These are phyloP conservation scores for Sphaeramia orbicularis DNA, from an alignment of 2,797 vertebrate species.

Conservation along the genomic window DNA sequence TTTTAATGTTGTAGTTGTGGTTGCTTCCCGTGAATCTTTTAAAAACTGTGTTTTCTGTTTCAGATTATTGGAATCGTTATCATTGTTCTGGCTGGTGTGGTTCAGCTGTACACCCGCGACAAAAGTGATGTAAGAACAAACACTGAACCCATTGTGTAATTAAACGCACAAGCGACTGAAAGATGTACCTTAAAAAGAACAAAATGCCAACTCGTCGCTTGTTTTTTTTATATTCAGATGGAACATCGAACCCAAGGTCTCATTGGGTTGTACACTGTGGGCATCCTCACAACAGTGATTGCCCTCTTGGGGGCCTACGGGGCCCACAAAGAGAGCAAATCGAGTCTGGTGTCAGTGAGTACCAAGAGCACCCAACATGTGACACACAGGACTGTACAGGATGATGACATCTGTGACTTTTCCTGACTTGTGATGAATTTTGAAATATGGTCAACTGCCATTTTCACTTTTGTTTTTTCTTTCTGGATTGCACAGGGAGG, in stretches of 20 bases:
- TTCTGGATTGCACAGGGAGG: too few relatives aligned
- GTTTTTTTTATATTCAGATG: slow-evolving; percentile 21
- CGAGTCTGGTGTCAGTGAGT: slow-evolving; percentile 66
- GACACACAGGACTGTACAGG: too few relatives aligned
- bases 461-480: too few relatives aligned
- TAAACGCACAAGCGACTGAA: background rate
- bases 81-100: slow-evolving; percentile 34
- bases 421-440: too few relatives aligned
- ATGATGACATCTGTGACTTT: too few relatives aligned
- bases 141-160: background rate
- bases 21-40: too few relatives aligned
- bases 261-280: slow-evolving; percentile 30
- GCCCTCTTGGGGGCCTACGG: slow-evolving; percentile 70
- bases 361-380: too few relatives aligned
- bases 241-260: background rate
- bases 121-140: slow-evolving; percentile 38
- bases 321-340: slow-evolving; percentile 53
- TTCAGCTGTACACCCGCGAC: background rate
- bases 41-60: background rate
- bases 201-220: background rate
- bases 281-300: slow-evolving; percentile 44
- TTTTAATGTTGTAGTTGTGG: too few relatives aligned
- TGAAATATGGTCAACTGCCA: too few relatives aligned
- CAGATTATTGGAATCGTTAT: slow-evolving; percentile 58
- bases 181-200: background rate